Evolutionary conservation across 2,113 vertebrate genomes (phyloP).

Genomic region (Anhinga rufa): DNA sequence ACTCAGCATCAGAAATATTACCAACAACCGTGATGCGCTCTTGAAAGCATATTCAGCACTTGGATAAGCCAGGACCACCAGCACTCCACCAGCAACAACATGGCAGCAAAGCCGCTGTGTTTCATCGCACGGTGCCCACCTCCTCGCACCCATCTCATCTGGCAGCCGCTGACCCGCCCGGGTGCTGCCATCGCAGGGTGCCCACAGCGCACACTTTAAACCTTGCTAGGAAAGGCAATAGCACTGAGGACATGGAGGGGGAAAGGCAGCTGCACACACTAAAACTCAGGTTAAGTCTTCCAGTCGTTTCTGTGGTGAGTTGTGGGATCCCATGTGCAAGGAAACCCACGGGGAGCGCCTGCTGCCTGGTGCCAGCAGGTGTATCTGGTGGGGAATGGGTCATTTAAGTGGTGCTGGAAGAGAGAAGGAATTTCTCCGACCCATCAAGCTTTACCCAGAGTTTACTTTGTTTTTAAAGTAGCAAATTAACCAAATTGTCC

Average conservation of each 20-base stretch:
- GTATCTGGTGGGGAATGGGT: background rate
- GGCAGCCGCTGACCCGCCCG: rapidly evolving
- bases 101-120: background rate
- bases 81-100: background rate
- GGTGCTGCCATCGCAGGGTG: rapidly evolving
- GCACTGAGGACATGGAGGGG: rapidly evolving
- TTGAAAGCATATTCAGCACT: background rate
- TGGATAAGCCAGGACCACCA: rapidly evolving
- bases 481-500: background rate
- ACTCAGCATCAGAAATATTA: background rate
- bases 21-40: rapidly evolving
- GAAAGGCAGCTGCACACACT: too few relatives aligned
- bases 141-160: rapidly evolving
- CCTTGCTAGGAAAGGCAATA: background rate
- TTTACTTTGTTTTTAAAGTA: background rate
- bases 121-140: rapidly evolving
- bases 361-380: background rate
- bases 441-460: background rate
- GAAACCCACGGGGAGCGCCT: rapidly evolving
- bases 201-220: rapidly evolving
- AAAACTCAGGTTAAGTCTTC: background rate
- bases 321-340: rapidly evolving
- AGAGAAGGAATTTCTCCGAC: background rate
- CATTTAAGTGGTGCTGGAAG: background rate
- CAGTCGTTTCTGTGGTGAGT: background rate